Percentiles rank a stretch among this genome's conserved stretches.
Conservation (phyloP, 2,797 vertebrate genomes). For the Alfaro cultratus region DNA sequence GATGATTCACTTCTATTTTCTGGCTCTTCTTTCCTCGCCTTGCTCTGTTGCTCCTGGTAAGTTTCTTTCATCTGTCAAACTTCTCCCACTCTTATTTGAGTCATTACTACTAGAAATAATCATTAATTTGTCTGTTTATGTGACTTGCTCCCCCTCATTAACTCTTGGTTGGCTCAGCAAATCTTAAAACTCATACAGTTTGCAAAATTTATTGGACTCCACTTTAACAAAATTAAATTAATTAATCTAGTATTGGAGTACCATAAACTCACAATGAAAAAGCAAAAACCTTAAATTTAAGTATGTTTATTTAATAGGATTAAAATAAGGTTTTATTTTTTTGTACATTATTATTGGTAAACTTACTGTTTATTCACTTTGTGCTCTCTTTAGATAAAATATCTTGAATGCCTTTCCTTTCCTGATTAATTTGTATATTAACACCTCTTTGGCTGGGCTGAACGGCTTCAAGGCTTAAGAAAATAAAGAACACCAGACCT, state of each 20-base stretch:
- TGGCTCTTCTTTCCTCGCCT: not conserved
- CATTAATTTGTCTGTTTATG: not conserved
- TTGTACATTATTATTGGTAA: too few relatives aligned
- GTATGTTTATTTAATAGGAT: not conserved
- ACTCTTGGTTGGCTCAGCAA: not conserved
- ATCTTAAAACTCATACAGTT: not conserved
- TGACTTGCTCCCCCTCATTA: not conserved
- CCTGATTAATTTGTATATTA: not conserved
- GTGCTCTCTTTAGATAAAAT: not conserved
- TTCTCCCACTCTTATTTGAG: not conserved
- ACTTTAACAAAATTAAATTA: not conserved
- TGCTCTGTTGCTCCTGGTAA: conserved; percentile 27
- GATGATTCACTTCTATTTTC: rapidly evolving
- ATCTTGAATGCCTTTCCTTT: not conserved
- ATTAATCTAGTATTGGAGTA: not conserved
- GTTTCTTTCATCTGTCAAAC: not conserved
- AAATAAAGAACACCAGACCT: not conserved
- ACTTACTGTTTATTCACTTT: too few relatives aligned
- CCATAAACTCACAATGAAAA: too few relatives aligned
- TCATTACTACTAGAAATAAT: not conserved
- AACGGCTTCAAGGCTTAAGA: not conserved
- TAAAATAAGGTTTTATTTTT: not conserved
- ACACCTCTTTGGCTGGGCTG: not conserved
- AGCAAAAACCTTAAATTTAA: not conserved
- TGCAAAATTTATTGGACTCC: not conserved